Conservation (phyloP, 2,797 vertebrate species). For the Threskiornis aethiopicus region DNA sequence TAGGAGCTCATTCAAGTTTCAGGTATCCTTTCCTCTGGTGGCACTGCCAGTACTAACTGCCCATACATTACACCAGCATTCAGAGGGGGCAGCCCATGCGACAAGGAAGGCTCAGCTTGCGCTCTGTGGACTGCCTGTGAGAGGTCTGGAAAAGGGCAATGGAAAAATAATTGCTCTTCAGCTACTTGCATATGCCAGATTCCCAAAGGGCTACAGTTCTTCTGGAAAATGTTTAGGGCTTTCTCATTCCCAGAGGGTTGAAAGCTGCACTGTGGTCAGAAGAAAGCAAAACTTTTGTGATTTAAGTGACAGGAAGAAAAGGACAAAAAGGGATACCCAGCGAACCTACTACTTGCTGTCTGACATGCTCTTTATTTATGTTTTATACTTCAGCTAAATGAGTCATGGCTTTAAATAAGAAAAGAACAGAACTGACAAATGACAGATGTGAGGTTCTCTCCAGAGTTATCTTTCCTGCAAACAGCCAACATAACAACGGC, state of each 20-base stretch:
- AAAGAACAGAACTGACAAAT: not conserved
- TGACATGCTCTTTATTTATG: not conserved
- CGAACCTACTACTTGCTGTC: not conserved
- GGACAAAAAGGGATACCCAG: not conserved
- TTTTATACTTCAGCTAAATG: not conserved
- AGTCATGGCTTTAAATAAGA: not conserved
- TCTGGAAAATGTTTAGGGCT: not conserved
- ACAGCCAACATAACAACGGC: not conserved
- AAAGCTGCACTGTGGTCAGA: not conserved
- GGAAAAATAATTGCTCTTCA: not conserved
- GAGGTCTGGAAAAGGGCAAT: not conserved
- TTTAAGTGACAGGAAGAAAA: not conserved
- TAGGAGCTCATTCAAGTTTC: not conserved
- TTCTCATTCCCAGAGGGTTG: not conserved
- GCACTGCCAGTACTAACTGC: not conserved
- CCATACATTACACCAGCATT: not conserved
- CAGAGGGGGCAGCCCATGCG: not conserved
- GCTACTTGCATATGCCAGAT: not conserved
- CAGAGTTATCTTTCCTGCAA: not conserved
- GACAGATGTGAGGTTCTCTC: not conserved
- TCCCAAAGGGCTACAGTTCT: not conserved
- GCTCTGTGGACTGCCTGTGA: not conserved
- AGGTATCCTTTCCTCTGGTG: not conserved
- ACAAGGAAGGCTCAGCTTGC: not conserved
- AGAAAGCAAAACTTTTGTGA: not conserved